Evolutionary conservation across 2,888 invertebrate species (phyloP), one percentile per base, ranked within the genome.

Genomic region (Therioaphis trifolii): DNA sequence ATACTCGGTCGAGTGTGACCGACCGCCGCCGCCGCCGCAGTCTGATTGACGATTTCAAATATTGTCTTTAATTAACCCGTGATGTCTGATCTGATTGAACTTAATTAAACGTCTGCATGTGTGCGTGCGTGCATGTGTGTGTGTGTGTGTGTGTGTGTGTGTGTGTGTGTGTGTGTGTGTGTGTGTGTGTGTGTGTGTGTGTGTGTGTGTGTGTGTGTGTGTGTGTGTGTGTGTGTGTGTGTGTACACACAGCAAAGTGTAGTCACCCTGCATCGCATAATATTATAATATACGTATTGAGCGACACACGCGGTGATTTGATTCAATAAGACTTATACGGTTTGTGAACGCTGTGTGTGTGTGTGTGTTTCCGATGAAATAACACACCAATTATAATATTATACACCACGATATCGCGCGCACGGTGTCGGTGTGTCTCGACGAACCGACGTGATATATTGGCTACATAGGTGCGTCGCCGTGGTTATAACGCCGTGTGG

Each of bases 31-130:
- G 43, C 49, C 69, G 79, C 52, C 69, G 74, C 27, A 72, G 80
- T 72, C 80, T 80, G 80, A 80, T 80, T 80, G 80, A 80, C 80
- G 80, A 80, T 80, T 80, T 63, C 72, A 58, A 80, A 80, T 80
- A 80, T 80, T 80, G 72, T 63, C 29, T 61, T 80, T 80, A 80
- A 80, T 72, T 72, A 61, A 49, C 21, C 35, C 72, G 18, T 72
- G 77, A 78, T 35, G 61, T 4, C 58, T 24, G 80, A 80, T 80
- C 61, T 72, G 71, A 80, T 80, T 80, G 80, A 58, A 80, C 72
- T 61, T 72, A 80, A 80, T 80, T 80, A 80, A 80, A 72, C 61
- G 80, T 46, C 61, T 61, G 14, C 46, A 18, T 35, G 35, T 35
- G 4, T 35, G 35, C 35, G 7, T 35, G 35, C 35, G 35, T 35